Evolutionary conservation across 2,888 invertebrate genomes (phyloP).

Genomic region (Aphodius granarius): DNA sequence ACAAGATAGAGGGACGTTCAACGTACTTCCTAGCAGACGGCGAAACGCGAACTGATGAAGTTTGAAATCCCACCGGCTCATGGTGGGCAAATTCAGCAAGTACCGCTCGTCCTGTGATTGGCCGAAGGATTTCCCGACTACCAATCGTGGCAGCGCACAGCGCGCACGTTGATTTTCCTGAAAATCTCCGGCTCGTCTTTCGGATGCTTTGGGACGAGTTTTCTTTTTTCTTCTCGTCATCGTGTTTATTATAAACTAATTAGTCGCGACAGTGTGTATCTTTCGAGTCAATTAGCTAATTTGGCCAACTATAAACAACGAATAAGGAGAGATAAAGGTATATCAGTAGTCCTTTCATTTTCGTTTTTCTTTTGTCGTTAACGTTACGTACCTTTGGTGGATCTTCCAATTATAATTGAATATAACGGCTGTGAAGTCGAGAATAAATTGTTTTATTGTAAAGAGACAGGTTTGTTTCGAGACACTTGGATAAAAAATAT

Average conservation of each 20-base stretch:
- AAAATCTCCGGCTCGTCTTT: constrained; percentile 32
- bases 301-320: neutral
- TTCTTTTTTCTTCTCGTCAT: neutral
- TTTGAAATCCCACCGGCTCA: constrained; percentile 28
- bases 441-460: neutral
- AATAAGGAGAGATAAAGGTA: neutral
- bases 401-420: neutral
- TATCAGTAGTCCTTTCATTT: neutral
- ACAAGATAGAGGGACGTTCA: neutral
- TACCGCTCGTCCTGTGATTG: constrained; percentile 42
- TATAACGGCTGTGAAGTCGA: neutral
- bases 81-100: constrained; percentile 32
- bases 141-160: constrained; percentile 44
- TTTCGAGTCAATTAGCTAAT: neutral
- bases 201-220: neutral
- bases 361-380: neutral
- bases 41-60: constrained; percentile 37
- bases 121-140: constrained; percentile 40
- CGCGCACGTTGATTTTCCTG: constrained; percentile 42
- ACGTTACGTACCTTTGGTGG: neutral
- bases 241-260: constrained; percentile 17
- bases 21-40: constrained; percentile 26
- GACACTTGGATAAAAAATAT: too few relatives aligned
- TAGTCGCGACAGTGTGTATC: neutral
- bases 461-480: too few relatives aligned